Conservation (phyloP, 35 echinoderm and acorn worm genomes). For the Apostichopus parvimensis region DNA sequence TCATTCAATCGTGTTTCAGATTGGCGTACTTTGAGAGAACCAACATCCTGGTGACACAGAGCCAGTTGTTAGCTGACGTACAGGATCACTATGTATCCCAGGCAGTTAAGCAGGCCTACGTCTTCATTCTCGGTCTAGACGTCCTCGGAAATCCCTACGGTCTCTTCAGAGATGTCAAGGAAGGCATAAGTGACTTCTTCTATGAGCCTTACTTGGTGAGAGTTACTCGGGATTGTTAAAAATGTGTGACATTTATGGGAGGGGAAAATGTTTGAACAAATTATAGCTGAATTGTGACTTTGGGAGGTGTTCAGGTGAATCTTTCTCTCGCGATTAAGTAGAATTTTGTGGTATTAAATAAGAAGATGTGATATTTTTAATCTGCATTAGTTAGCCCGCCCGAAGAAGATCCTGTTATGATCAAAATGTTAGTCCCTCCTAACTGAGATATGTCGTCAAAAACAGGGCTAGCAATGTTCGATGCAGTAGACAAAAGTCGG, state of each 20-base stretch:
- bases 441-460: no score
- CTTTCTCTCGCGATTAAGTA: no score
- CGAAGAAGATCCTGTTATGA: no score
- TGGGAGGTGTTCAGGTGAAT: background rate
- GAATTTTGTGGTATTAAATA: no score
- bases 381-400: no score
- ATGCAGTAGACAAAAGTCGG: no score
- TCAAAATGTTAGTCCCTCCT: no score
- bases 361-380: no score
- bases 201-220: slow-evolving; percentile 97
- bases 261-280: background rate
- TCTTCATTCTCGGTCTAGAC: slow-evolving; percentile 91
- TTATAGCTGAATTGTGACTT: background rate
- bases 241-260: background rate
- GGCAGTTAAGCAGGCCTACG: slow-evolving; percentile 95
- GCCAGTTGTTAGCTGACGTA: slow-evolving; percentile 75
- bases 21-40: slow-evolving; percentile 95
- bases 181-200: slow-evolving; percentile 98
- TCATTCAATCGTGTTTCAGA: slow-evolving; percentile 49
- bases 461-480: no score
- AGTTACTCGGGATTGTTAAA: background rate
- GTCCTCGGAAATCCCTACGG: slow-evolving; percentile 99
- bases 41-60: slow-evolving; percentile 76
- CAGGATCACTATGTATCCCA: slow-evolving; percentile 91
- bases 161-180: slow-evolving; percentile 87